Base-by-base conservation (phyloP, 2,888 invertebrate genomes). In the Eristalis arbustorum region DNA sequence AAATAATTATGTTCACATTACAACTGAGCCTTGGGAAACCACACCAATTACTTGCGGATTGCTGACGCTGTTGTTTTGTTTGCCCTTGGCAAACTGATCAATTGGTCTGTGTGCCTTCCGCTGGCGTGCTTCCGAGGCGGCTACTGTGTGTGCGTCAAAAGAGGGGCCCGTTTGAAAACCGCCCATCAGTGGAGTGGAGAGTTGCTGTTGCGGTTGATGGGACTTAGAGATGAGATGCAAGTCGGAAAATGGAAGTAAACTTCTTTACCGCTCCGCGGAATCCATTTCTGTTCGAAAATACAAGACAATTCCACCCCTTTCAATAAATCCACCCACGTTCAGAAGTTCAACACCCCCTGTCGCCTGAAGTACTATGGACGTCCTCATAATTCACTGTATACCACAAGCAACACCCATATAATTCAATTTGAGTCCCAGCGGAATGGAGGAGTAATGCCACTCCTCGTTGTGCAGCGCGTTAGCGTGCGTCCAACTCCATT, bases 1-100 rank as follows among this genome's bases (percentile, higher is more conserved):
- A 74, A 75, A 71, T 75, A 84, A 75, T 84, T 79, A 79, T 79
- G 74, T 61, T 57, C 8, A 31, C 31, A 79, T 84, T 84, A 72
- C 49, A 71, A 71, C 79, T 31, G 75, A 49, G 49, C 62, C 42
- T 56, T 18, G 62, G 61, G 22, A 62, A 69, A 75, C 74, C 59
- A 22, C 71, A 72, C 14, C 37, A 25, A 77, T 62, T 77, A 71
- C 64, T 78, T 66, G 63, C 13, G 64, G 42, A 78, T 66, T 28
- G 28, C 56, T 31, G 14, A 64, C 23, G 25, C 34, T 40, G 23
- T 22, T 42, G 59, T 13, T 37, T 64, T 72, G 62, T 67, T 76
- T 76, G 67, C 49, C 5, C 40, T 3, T 49, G 40, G 66, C 63
- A 59, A 69, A 57, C 69, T 57, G 13, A n/a, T 34, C 22, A 69